phyloP scores from a whole-genome alignment of 1,140 invertebrate species.

The Vollenhovia emeryi region DNA sequence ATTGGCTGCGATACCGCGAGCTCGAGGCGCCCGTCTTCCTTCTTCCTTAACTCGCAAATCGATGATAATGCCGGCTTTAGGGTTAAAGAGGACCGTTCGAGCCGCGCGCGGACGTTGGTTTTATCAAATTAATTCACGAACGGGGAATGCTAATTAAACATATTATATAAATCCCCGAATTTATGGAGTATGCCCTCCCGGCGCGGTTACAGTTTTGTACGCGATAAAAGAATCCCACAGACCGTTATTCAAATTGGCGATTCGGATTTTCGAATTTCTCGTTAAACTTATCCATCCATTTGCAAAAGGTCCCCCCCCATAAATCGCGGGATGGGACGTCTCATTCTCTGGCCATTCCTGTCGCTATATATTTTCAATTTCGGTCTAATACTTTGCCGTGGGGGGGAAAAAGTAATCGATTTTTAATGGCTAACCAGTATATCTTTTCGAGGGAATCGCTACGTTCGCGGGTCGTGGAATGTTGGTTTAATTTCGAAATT shows the following conservation, averaged over 20 bases:
- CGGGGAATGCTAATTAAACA: neutral
- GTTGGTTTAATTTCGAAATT: constrained; percentile 11
- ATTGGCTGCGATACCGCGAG: neutral
- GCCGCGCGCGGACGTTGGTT: neutral
- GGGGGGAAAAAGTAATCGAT: neutral
- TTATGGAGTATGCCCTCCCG: neutral
- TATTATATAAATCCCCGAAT: neutral
- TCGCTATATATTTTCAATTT: constrained; percentile 12
- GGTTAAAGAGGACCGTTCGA: constrained; percentile 5
- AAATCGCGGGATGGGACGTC: neutral
- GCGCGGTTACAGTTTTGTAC: constrained; percentile 1
- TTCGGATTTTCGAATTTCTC: neutral
- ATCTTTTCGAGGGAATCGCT: neutral
- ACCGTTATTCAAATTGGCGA: constrained; percentile 15
- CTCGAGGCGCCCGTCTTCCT: neutral
- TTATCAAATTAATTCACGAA: neutral
- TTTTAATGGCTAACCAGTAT: neutral
- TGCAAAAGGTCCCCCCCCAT: neutral
- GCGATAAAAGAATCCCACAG: neutral
- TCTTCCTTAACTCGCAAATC: constrained; percentile 1
- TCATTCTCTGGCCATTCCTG: neutral
- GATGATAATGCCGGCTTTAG: constrained; percentile 4
- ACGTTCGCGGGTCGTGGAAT: neutral
- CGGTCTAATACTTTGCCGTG: neutral
- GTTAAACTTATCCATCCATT: neutral